Conservation (phyloP, 2,113 vertebrate species). For the Apodemus sylvaticus region DNA sequence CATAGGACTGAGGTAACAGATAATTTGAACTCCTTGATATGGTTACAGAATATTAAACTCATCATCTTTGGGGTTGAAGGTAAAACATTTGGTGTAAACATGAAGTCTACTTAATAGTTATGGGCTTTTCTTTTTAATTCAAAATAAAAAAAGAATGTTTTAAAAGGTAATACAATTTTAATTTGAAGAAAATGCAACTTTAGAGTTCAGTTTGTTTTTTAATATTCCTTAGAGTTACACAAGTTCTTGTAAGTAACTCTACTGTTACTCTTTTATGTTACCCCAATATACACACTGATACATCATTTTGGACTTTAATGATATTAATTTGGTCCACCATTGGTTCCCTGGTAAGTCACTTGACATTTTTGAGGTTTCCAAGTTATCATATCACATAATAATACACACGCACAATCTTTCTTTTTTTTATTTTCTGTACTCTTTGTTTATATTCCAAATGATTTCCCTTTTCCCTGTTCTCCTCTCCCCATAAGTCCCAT, state of each 20-base stretch:
- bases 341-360: neutral
- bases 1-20: neutral
- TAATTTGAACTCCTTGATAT: neutral
- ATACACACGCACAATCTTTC: too few relatives aligned
- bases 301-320: neutral
- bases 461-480: too few relatives aligned
- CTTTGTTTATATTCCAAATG: too few relatives aligned
- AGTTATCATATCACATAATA: neutral
- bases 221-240: neutral
- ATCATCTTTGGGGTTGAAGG: neutral
- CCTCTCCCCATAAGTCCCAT: too few relatives aligned
- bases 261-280: neutral
- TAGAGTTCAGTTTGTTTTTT: neutral
- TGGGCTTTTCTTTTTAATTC: slow-evolving; percentile 33
- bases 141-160: neutral
- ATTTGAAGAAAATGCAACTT: neutral
- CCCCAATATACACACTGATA: neutral
- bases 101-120: neutral
- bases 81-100: neutral
- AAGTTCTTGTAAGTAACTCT: neutral
- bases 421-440: too few relatives aligned
- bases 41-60: neutral
- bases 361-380: neutral
- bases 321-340: neutral
- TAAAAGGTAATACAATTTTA: neutral